Percentiles rank a stretch among this genome's conserved stretches.
Conservation (phyloP, 2,113 vertebrate genomes). For the Diphyllodes magnificus region DNA sequence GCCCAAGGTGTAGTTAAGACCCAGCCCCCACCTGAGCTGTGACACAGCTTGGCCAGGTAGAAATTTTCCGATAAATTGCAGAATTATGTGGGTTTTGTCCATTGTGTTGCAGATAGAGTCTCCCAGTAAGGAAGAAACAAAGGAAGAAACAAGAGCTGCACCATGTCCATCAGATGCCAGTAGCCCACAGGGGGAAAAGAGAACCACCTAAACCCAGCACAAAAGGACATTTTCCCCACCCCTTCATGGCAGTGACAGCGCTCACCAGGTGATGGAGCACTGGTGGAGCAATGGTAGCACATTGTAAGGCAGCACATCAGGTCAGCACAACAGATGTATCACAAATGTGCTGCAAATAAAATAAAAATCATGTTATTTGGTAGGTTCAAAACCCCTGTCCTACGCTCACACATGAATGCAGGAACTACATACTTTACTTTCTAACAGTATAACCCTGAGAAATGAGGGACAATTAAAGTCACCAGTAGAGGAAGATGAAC, state of each 20-base stretch:
- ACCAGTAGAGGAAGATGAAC: not conserved
- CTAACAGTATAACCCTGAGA: not conserved
- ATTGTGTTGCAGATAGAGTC: too few relatives aligned
- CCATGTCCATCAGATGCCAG: rapidly evolving
- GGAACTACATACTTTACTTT: not conserved
- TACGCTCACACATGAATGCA: not conserved
- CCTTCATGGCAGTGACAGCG: conserved; percentile 68
- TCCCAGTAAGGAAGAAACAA: not conserved
- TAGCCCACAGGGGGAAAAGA: not conserved
- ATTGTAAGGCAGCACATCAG: not conserved
- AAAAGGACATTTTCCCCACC: not conserved
- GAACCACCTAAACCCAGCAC: not conserved
- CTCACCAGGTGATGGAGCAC: conserved; percentile 43
- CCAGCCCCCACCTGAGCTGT: not conserved
- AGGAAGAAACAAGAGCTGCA: not conserved
- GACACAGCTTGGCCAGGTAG: not conserved
- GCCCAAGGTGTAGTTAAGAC: not conserved
- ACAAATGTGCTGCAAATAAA: not conserved
- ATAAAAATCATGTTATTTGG: not conserved
- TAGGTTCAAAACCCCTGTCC: not conserved
- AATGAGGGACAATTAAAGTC: not conserved
- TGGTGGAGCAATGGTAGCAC: conserved; percentile 66
- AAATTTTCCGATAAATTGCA: not conserved
- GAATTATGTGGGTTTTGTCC: not conserved
- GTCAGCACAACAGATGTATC: too few relatives aligned